phyloP scores from a whole-genome alignment of 2,113 vertebrate genomes.

The Arenaria interpres region DNA sequence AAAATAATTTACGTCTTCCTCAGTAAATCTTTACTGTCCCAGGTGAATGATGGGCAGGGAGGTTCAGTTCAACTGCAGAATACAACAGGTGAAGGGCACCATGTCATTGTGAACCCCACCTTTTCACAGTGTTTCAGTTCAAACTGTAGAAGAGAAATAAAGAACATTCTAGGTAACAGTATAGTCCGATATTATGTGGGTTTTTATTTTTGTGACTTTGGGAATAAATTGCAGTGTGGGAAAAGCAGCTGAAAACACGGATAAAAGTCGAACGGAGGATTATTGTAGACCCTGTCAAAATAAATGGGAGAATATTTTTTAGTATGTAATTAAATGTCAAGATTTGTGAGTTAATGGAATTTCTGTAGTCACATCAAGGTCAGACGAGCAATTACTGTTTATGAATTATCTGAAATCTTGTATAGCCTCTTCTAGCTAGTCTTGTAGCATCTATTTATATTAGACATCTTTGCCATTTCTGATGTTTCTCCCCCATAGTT shows the following conservation, averaged over 20 bases:
- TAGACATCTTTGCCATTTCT: slow-evolving; percentile 74
- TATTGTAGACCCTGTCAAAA: slow-evolving; percentile 71
- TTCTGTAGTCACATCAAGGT: slow-evolving; percentile 77
- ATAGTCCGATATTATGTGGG: neutral
- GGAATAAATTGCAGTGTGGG: slow-evolving; percentile 40
- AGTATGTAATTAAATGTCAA: slow-evolving; percentile 78
- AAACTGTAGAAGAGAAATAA: slow-evolving; percentile 4
- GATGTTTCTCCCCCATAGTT: slow-evolving; percentile 62
- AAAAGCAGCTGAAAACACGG: slow-evolving; percentile 62
- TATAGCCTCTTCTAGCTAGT: slow-evolving; percentile 59
- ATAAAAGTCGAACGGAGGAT: slow-evolving; percentile 55
- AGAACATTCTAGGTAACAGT: neutral
- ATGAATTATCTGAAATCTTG: slow-evolving; percentile 78
- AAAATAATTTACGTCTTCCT: neutral
- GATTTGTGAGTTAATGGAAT: slow-evolving; percentile 80
- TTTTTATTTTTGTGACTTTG: slow-evolving; percentile 48
- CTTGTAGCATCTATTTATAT: slow-evolving; percentile 70
- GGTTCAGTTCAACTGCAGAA: neutral
- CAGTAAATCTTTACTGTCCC: neutral
- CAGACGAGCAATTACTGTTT: slow-evolving; percentile 75
- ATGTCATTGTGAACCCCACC: neutral
- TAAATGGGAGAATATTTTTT: slow-evolving; percentile 73
- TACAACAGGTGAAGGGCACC: neutral
- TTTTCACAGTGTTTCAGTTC: neutral
- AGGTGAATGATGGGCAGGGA: neutral